Base-by-base conservation (phyloP, 2,888 invertebrate genomes). In the Ryuthela nishihirai region DNA sequence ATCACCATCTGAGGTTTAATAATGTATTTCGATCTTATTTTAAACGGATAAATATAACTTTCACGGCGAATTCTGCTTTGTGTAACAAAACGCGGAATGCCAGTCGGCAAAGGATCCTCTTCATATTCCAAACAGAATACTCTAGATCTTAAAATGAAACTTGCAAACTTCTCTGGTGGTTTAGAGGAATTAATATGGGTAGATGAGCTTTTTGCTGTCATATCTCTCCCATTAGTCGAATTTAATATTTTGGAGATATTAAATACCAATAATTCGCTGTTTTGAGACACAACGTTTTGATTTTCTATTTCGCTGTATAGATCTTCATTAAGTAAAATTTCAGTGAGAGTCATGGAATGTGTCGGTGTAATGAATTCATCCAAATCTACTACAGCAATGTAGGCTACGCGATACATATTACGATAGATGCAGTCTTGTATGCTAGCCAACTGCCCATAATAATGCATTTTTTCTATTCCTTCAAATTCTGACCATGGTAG, bases 371-470 rank as follows among this genome's bases (percentile, higher is more conserved):
- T 38, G 24, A 56, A 56, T 42, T 62, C 62, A 18, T 62, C 62
- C 10, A 62, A 20, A 21, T 62, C 62, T 17, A 58, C 62, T 2
- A 62, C 20, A 7, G 44, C 32, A n/a, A 58, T 23, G 18, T 56
- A 54, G 1, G 38, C 25, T 18, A 26, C 23, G 6, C 9, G 17
- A 10, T 18, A 15, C 44, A 54, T 54, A 10, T 47, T 18, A 17
- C 56, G 34, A 21, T 54, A 54, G n/a, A 62, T 41, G 18, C 62
- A 62, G 21, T 62, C 62, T 21, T 62, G 58, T n/a, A 54, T 62
- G 17, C 49, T 49, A n/a, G 56, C 62, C 2, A 58, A 21, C 21
- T 62, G 62, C 4, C 62, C 62, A 12, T 53, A 15, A 3, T 48
- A 35, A 56, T 56, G 58, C 53, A 54, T 58, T 10, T 35, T 29